Percentiles rank a stretch among this genome's conserved stretches.
phyloP scores from a whole-genome alignment of 2,113 vertebrate genomes.

The Willisornis vidua region DNA sequence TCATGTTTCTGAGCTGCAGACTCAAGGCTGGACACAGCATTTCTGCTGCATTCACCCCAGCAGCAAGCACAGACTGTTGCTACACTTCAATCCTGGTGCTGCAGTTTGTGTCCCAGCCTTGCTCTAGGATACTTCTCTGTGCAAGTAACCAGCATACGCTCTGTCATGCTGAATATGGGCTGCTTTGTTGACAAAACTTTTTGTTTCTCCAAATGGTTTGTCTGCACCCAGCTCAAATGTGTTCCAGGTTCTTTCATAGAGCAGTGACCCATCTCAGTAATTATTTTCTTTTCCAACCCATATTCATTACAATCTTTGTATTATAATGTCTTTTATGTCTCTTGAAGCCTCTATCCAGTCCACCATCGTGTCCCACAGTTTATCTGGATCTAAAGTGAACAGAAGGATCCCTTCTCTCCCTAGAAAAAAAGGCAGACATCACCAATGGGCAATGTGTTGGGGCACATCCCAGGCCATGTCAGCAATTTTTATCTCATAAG shows the following conservation, averaged over 20 bases:
- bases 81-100: background rate
- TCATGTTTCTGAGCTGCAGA: background rate
- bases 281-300: background rate
- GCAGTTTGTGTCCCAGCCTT: background rate
- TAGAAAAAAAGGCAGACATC: background rate
- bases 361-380: background rate
- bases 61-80: background rate
- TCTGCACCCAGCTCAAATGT: background rate
- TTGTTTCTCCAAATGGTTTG: background rate
- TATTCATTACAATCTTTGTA: background rate
- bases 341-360: background rate
- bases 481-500: background rate
- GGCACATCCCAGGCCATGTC: background rate
- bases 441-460: background rate
- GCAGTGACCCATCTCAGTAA: background rate
- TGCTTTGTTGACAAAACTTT: background rate
- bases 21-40: background rate
- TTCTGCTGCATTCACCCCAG: background rate
- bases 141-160: background rate
- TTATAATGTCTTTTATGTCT: background rate
- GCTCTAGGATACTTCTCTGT: background rate
- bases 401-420: background rate
- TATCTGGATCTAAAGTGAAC: background rate
- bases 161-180: background rate
- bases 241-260: background rate